Conservation (phyloP, 1,140 invertebrate genomes). For the Agrilus planipennis region DNA sequence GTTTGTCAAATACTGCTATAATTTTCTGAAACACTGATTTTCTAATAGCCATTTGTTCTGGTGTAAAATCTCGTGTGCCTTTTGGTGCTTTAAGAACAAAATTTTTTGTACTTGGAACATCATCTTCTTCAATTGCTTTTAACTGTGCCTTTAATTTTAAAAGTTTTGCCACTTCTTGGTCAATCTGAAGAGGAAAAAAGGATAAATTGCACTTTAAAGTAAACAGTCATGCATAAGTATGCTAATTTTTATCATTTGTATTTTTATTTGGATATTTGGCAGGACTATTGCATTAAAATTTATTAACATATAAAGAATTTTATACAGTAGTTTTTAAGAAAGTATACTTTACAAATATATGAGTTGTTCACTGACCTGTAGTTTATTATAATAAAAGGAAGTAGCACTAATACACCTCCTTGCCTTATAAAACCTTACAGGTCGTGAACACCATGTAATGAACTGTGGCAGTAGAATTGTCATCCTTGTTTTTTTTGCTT, state of each 20-base stretch:
- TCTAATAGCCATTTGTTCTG: conserved; percentile 88
- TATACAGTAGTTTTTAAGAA: conserved; percentile 6
- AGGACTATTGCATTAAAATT: no score
- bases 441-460: conserved; percentile 18
- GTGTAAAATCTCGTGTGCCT: conserved; percentile 91
- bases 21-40: conserved; percentile 85
- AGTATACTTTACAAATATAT: conserved; percentile 10
- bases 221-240: no score
- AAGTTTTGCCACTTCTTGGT: conserved; percentile 70
- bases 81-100: conserved; percentile 86
- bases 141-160: conserved; percentile 67
- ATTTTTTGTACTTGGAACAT: conserved; percentile 46
- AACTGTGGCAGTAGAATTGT: background rate
- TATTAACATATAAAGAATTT: background rate
- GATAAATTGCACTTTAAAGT: no score
- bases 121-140: conserved; percentile 38
- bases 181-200: no score
- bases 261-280: no score
- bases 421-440: conserved; percentile 14
- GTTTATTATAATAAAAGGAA: conserved; percentile 15
- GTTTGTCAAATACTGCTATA: conserved; percentile 82
- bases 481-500: conserved; percentile 5
- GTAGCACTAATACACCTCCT: conserved; percentile 16
- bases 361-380: conserved; percentile 33
- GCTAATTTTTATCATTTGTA: no score